phyloP scores from a whole-genome alignment of 2,797 vertebrate genomes.

The Lacerta agilis region DNA sequence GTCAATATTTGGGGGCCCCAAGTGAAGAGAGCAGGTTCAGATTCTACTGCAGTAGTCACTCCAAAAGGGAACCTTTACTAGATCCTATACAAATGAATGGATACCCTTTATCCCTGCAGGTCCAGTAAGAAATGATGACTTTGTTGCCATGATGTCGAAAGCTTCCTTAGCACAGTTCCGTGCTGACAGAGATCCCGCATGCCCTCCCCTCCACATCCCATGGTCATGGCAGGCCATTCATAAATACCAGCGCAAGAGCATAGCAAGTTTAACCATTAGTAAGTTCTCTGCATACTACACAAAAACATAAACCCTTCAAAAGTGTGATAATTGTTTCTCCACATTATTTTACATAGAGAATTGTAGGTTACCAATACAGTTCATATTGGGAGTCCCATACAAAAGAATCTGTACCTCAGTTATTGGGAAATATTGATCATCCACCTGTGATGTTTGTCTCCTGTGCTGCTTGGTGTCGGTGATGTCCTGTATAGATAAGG shows the following conservation, averaged over 20 bases:
- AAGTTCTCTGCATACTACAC: background rate
- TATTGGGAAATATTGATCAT: background rate
- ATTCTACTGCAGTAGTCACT: background rate
- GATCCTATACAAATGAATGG: background rate
- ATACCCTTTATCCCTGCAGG: background rate
- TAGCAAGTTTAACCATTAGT: background rate
- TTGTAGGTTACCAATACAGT: background rate
- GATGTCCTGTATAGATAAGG: conserved; percentile 2
- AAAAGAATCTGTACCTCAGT: background rate
- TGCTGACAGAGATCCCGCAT: background rate
- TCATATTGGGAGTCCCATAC: background rate
- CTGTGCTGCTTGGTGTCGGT: background rate
- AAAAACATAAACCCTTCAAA: background rate
- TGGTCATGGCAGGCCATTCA: background rate
- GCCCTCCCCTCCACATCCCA: background rate
- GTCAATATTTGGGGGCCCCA: background rate
- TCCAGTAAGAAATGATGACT: background rate
- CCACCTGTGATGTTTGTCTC: background rate
- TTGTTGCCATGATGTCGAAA: background rate
- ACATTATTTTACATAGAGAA: background rate
- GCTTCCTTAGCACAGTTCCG: background rate
- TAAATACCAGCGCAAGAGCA: background rate
- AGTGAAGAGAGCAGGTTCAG: background rate
- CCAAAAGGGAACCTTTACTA: background rate
- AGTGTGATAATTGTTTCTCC: background rate